Base-by-base conservation (phyloP, 2,113 vertebrate genomes). In the Pao palembangensis region DNA sequence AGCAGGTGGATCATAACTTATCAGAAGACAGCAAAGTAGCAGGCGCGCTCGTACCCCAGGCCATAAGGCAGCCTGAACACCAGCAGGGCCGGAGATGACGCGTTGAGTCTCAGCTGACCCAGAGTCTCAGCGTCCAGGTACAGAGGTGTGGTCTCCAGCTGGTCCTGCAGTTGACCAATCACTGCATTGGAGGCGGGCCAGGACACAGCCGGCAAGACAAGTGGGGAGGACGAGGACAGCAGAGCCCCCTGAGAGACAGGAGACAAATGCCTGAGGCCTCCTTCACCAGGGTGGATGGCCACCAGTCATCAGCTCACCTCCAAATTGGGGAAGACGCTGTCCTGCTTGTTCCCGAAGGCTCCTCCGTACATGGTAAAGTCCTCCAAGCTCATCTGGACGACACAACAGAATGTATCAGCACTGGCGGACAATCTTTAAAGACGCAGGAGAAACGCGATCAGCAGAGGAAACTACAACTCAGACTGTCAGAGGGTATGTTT, bases 311-410 rank as follows among this genome's bases (percentile, higher is more conserved):
- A 4, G 19, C 87, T 85, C 53, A 95, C 94, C 92, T 95, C 92
- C 5, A 96, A 85, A 65, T 93, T 92, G 12, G 92, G 91, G 70
- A 93, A 95, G 34, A 87, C 92, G 3, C 89, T 94, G 77, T 94
- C 93, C 64, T 94, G 94, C 72, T 95, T 95, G 87, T 94, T 95
- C 11, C 94, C 94, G 80, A 94, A 96, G 0, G 92, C 92, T 0
- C 94, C 94, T 15, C 93, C 94, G 0, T 94, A 94, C 6, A 93
- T 88, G 3, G 94, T 96, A 79, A 96, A 95, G 80, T 96, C 94
- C 66, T 96, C 94, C 0, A 96, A 58, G 62, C 94, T 96, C 76
- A 95, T 86, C 94, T 96, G 65, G 56, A 10, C 6, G 5, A 57
- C 5, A 23, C 47, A 17, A 49, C 6, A 18, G n/a, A 49, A 41